Evolutionary conservation across 2,797 vertebrate genomes (phyloP).

Genomic region (Triplophysa yarkandensis): DNA sequence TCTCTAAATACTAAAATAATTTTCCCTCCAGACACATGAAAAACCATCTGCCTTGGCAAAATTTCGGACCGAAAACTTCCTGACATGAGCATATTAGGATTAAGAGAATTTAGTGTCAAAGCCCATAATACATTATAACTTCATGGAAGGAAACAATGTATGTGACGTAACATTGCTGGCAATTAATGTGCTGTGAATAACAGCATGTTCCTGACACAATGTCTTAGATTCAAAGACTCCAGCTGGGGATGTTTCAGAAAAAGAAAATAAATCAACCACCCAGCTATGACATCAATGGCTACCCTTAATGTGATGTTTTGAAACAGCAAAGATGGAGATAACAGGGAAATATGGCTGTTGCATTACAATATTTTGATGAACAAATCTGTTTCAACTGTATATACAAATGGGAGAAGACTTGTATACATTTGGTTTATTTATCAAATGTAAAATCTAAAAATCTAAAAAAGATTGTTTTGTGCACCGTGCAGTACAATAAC

Average conservation of each 20-base stretch:
- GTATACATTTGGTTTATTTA: no score
- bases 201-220: conserved; percentile 2
- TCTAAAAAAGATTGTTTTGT: conserved; percentile 1
- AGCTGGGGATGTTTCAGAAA: conserved; percentile 5
- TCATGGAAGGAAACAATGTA: conserved; percentile 18
- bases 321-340: no score
- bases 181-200: conserved; percentile 2
- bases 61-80: neutral
- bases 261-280: neutral
- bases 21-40: neutral
- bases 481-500: neutral
- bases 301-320: no score
- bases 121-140: conserved; percentile 6
- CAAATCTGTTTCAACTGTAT: no score
- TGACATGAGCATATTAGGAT: neutral
- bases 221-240: neutral
- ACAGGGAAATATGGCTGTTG: no score
- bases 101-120: neutral
- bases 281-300: neutral
- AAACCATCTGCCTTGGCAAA: conserved; percentile 8
- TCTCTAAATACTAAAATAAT: neutral
- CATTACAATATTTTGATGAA: no score
- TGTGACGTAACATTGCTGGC: neutral
- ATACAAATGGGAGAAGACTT: no score
- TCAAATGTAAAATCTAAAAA: no score